A percentile compares a stretch with the other conserved stretches of the same genome.
Conservation (phyloP, 1,140 invertebrate genomes). For the Triops cancriformis region DNA sequence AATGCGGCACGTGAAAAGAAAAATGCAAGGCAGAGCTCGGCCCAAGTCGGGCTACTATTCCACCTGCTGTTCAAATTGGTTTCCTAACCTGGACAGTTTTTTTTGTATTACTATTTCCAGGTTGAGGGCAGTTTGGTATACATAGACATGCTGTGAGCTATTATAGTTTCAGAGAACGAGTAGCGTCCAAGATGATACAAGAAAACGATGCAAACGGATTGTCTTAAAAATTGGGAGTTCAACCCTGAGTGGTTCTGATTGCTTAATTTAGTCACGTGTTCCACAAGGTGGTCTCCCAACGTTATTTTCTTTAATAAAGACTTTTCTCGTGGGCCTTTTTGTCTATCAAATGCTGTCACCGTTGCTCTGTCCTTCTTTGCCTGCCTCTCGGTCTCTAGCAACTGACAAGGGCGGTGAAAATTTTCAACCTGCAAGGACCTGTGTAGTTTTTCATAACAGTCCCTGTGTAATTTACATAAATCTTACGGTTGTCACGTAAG, state of each 20-base stretch:
- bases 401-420: not conserved
- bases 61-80: not conserved
- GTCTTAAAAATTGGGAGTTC: not conserved
- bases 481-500: not conserved
- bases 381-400: not conserved
- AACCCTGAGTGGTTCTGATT: not conserved
- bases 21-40: not conserved
- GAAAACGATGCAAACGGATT: not conserved
- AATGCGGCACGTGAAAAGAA: not conserved
- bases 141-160: too few relatives aligned
- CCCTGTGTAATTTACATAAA: not conserved
- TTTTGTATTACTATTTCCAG: too few relatives aligned
- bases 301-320: not conserved
- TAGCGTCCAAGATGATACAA: too few relatives aligned
- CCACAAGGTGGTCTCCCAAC: too few relatives aligned
- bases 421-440: not conserved
- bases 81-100: too few relatives aligned
- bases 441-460: not conserved
- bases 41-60: not conserved
- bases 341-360: not conserved
- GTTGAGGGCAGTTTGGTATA: too few relatives aligned
- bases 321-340: not conserved
- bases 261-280: not conserved
- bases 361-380: not conserved
- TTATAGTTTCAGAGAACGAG: too few relatives aligned